Evolutionary conservation across 2,888 invertebrate genomes (phyloP), one percentile per base, ranked within the genome.

Genomic region (Tubiluchus corallicola): DNA sequence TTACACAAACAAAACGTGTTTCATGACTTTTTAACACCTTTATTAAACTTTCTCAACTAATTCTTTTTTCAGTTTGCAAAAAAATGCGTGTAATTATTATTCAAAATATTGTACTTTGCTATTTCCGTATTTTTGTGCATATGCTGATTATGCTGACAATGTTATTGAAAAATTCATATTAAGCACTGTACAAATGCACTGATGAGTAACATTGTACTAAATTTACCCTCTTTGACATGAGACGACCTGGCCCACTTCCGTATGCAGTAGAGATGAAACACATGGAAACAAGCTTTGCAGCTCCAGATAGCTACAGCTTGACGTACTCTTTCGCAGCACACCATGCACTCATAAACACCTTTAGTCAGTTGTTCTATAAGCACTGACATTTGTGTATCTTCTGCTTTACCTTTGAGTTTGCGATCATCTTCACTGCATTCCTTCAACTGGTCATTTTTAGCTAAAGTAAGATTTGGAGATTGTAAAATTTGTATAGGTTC

Each of bases 231-330:
- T n/a, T n/a, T n/a, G 29, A n/a, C 9, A 9, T 9, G 9, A 29
- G 29, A 21, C 3, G 47, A 50, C 17, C 55, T 52, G 0, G 88
- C 90, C 96, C 96, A 96, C 56, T 82, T 82, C 52, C 77, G 75
- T 47, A 84, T 78, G 62, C 96, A 96, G 48, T 74, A 73, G 13
- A 96, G 72, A 68, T 96, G 96, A 50, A 92, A 73, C 44, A 92
- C 80, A 62, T 94, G 85, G 65, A 77, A 88, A 59, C 96, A 96
- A 55, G 81, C 82, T 49, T 69, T 65, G 61, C 96, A 96, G 2
- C 79, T 82, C 94, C 96, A 96, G 21, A 85, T 76, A 3, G 77
- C 71, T 55, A 87, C 80, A 20, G 71, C 73, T 50, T 79, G 77
- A 49, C 78, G 75, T 29, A 96, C 78, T 42, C 74, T 70, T 53